phyloP scores from a whole-genome alignment of 2,888 invertebrate genomes.

The Drosophila dives region DNA sequence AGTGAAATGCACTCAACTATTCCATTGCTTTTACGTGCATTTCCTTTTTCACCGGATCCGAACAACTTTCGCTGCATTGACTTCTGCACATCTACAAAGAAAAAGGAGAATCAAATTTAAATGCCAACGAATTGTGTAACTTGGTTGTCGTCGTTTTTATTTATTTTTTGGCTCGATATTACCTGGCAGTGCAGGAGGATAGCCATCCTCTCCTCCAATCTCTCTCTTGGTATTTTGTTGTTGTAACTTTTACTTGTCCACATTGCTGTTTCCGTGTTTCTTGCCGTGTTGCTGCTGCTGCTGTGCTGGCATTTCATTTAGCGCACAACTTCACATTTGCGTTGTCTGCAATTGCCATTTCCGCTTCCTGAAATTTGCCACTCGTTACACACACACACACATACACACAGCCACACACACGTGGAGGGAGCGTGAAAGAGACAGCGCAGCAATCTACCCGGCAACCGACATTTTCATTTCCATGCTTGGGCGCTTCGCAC shows the following conservation, averaged over 20 bases:
- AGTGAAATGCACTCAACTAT: slow-evolving; percentile 2
- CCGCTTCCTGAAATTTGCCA: slow-evolving; percentile 77
- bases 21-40: neutral
- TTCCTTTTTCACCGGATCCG: slow-evolving; percentile 6
- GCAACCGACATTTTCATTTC: slow-evolving; percentile 76
- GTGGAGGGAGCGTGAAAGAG: neutral
- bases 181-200: neutral
- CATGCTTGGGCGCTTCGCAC: slow-evolving; percentile 79
- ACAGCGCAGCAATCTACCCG: slow-evolving; percentile 43
- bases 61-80: slow-evolving; percentile 28
- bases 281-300: slow-evolving; percentile 34
- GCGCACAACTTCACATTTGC: slow-evolving; percentile 78
- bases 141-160: slow-evolving; percentile 26
- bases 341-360: slow-evolving; percentile 76
- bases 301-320: slow-evolving; percentile 79
- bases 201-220: neutral
- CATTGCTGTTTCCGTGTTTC: slow-evolving; percentile 3
- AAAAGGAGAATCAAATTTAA: slow-evolving; percentile 65
- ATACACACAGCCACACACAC: slow-evolving; percentile 13
- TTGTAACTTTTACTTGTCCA: slow-evolving; percentile 4
- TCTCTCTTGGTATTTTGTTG: neutral
- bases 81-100: slow-evolving; percentile 16
- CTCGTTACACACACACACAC: slow-evolving; percentile 63
- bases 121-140: slow-evolving; percentile 63
- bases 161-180: neutral